Base-by-base conservation (phyloP, 1,140 invertebrate genomes). In the Phenacoccus solenopsis region DNA sequence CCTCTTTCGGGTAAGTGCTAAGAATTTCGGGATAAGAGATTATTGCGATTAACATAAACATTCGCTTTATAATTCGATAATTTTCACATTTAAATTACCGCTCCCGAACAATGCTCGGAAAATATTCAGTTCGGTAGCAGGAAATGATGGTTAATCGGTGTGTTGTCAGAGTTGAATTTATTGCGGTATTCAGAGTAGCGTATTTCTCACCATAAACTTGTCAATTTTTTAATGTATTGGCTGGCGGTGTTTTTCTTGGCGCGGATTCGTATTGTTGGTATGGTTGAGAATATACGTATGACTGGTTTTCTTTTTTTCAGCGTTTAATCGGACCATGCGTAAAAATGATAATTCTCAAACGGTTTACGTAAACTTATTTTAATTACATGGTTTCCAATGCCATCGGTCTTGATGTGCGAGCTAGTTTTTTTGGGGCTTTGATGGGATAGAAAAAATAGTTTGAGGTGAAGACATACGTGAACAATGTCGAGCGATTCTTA, bases 41-140 rank as follows among this genome's bases (percentile, higher is more conserved):
- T 64, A 64, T 64, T 64, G 10, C 59, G 21, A 64, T 64, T 64
- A 64, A 64, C 59, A 64, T 64, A 64, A 64, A 64, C 59, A 64
- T 64, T 64, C 25, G 59, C 59, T 64, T 64, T 64, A 64, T 64
- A 64, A 64, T 64, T 64, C 59, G 12, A 64, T 64, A 64, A 64
- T 64, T 64, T 64, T 64, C 59, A 27, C 59, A 64, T 64, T 64
- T 64, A 64, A 64, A 64, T 64, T 27, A 64, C 25, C 59, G 20
- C 21, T 3, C n/a, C 25, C 20, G 59, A 64, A 64, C 59, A 64
- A 64, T 64, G 25, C 3, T 10, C 20, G 4, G 22, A 64, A 25
- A 64, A 24, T 64, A 64, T 64, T 64, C 59, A 27, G 5, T 27
- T 25, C 59, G 59, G 22, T 49, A 49, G 38, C 59, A 64, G 59